Conservation (phyloP, 2,113 vertebrate genomes). For the Opisthocomus hoazin region DNA sequence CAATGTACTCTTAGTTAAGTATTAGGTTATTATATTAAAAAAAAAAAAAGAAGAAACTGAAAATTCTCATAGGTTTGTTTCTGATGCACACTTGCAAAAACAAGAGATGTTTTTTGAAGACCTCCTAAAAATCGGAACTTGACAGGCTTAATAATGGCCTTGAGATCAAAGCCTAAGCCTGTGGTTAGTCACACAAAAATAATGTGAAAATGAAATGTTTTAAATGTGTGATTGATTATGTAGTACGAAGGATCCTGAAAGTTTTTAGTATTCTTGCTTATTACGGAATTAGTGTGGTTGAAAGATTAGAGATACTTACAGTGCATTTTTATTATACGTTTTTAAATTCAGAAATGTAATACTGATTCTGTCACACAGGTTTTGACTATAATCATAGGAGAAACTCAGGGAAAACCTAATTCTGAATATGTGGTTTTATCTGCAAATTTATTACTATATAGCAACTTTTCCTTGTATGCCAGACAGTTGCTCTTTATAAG, state of each 20-base stretch:
- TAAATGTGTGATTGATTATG: background rate
- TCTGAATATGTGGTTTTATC: background rate
- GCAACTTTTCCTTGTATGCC: background rate
- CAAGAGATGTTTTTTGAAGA: background rate
- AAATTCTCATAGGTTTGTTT: background rate
- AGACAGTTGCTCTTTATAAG: background rate
- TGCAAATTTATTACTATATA: background rate
- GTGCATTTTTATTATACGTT: background rate
- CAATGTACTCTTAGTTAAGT: background rate
- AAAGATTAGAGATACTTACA: background rate
- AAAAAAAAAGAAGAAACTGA: background rate
- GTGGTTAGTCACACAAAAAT: background rate
- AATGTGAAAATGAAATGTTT: background rate
- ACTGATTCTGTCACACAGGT: background rate
- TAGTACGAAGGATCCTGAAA: background rate
- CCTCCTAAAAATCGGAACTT: background rate
- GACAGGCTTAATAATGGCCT: background rate
- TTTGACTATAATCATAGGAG: background rate
- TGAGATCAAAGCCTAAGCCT: background rate
- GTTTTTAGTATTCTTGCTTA: background rate
- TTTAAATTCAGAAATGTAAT: background rate
- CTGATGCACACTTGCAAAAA: background rate
- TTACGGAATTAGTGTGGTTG: background rate
- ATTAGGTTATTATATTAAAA: background rate
- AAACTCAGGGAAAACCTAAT: background rate